Base-by-base conservation (phyloP, 2,113 vertebrate genomes). In the Eurypyga helias region DNA sequence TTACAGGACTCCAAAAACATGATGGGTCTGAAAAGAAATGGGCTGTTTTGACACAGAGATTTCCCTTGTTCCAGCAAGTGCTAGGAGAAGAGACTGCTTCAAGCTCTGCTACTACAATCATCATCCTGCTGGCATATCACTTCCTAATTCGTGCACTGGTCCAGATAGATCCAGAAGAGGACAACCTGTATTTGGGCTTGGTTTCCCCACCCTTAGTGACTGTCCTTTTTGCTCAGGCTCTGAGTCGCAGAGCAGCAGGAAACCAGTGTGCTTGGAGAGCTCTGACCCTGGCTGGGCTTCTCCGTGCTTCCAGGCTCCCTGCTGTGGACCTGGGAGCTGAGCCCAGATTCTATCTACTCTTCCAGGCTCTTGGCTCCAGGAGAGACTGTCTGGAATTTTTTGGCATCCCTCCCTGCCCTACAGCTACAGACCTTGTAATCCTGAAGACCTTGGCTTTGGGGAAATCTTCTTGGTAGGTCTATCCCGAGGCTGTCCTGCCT, bases 281-380 rank as follows among this genome's bases (percentile, higher is more conserved):
- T 87, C 91, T 87, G 91, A 45, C 94, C 91, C 52, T 78, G 57
- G 54, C 38, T 2, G 18, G 82, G 58, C 78, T 84, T 93, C 93
- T 77, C 62, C 0, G 4, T 80, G 90, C 84, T 94, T 93, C 90
- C 93, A 97, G 66, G 82, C 33, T 96, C 84, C 96, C 96, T 93
- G 90, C 87, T 96, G 96, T 73, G 92, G 93, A 93, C 78, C 82
- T 90, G 96, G 96, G 96, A 97, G 54, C 93, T 80, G 84, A 96
- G 96, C 96, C 96, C 95, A 97, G 92, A 85, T 96, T 94, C 34
- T 89, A 96, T 95, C 96, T 93, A 45, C 89, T 95, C 89, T 96
- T 96, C 87, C 91, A 97, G 81, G 84, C 78, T 96, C 84, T 93
- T 97, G 96, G 96, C 96, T 95, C 66, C 90, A 77, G n/a, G 45